These are phyloP conservation scores for Diadema setosum DNA, from an alignment of 35 echinoderm and acorn worm genomes.

Conservation along the genomic window DNA sequence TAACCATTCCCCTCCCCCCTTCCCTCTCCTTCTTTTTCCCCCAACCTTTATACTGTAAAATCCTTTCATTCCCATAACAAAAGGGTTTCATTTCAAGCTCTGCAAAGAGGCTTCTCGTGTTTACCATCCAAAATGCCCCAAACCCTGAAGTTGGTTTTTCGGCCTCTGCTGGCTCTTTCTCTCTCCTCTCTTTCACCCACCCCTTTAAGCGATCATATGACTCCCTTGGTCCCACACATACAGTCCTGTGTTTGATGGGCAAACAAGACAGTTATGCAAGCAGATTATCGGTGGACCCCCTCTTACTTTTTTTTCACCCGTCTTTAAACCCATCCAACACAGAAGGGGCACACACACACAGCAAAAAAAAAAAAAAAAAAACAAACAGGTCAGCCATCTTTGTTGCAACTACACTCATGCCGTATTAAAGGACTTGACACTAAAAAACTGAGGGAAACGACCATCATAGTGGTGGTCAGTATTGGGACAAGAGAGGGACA, in stretches of 20 bases:
- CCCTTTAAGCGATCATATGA: too few species aligned
- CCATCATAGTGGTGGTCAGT: too few species aligned
- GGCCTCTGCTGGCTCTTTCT: not conserved
- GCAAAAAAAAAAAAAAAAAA: too few species aligned
- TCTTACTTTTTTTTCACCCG: too few species aligned
- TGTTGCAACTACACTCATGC: too few species aligned
- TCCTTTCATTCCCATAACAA: not conserved
- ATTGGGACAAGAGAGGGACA: too few species aligned
- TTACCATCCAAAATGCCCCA: not conserved
- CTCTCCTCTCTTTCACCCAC: not conserved
- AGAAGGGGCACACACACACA: too few species aligned
- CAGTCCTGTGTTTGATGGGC: not conserved
- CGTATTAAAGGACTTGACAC: too few species aligned
- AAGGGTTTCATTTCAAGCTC: not conserved
- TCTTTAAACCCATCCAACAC: too few species aligned
- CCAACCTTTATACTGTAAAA: not conserved
- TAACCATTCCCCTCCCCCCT: not conserved
- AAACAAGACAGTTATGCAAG: conserved; percentile 17
- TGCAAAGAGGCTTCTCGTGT: conserved; percentile 13
- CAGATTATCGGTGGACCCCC: not conserved
- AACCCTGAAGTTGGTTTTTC: not conserved
- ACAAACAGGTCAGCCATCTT: too few species aligned
- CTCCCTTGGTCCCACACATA: not conserved
- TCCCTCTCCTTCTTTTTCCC: not conserved
- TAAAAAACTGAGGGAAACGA: too few species aligned